Evolutionary conservation across 64 coral and sea anemone species (phyloP).

Genomic region (Cladopsammia gracilis): DNA sequence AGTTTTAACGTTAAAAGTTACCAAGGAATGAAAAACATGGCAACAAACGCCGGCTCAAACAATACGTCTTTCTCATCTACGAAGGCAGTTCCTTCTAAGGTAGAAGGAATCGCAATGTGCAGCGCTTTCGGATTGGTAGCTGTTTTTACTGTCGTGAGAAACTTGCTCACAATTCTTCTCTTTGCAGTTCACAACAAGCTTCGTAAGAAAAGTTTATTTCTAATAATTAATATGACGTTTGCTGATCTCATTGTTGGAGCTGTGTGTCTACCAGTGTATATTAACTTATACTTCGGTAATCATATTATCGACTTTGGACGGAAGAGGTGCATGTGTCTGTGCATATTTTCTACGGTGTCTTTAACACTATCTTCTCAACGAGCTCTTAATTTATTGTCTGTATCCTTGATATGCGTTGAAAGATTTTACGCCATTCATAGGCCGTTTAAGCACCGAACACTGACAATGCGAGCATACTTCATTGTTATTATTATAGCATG

Average conservation of each 20-base stretch:
- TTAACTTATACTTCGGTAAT: too few relatives aligned
- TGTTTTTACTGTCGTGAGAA: neutral
- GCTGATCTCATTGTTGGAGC: slow-evolving; percentile 10
- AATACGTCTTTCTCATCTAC: neutral
- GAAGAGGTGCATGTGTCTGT: too few relatives aligned
- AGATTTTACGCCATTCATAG: slow-evolving; percentile 3
- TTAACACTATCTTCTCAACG: too few relatives aligned
- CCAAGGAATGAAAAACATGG: too few relatives aligned
- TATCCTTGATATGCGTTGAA: neutral
- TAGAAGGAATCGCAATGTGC: neutral
- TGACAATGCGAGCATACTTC: neutral
- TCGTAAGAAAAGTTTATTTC: slow-evolving; percentile 20
- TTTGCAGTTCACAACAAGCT: neutral
- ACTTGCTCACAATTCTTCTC: neutral
- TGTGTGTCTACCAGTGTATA: neutral
- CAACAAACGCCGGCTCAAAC: too few relatives aligned
- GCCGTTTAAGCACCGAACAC: neutral
- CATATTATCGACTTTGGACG: too few relatives aligned
- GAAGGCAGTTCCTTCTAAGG: too few relatives aligned
- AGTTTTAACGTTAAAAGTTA: too few relatives aligned
- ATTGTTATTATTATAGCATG: neutral
- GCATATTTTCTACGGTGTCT: too few relatives aligned
- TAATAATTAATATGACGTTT: slow-evolving; percentile 19
- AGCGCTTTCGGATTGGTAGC: neutral
- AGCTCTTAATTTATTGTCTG: neutral